These are phyloP conservation scores for Dasypogon diadema DNA, from an alignment of 2,888 invertebrate genomes.

Conservation along the genomic window DNA sequence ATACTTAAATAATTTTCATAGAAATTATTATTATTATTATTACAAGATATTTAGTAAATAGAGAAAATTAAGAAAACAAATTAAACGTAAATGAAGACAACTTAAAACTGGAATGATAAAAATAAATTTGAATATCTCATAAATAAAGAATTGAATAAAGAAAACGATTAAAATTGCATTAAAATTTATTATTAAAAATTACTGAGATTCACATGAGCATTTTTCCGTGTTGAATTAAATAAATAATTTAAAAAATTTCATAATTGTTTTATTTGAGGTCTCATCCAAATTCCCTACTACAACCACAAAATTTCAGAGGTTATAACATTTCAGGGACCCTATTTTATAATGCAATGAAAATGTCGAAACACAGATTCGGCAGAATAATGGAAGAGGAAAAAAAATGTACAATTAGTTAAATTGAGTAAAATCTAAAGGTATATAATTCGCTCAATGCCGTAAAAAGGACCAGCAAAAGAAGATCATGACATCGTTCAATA, in stretches of 20 bases:
- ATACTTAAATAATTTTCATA: slow-evolving; percentile 45
- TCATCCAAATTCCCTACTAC: too few relatives aligned
- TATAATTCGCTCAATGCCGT: too few relatives aligned
- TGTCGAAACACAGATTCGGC: too few relatives aligned
- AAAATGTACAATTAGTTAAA: too few relatives aligned
- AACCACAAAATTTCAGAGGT: too few relatives aligned
- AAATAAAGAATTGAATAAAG: slow-evolving; percentile 34
- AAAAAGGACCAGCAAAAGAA: too few relatives aligned
- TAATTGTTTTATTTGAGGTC: too few relatives aligned
- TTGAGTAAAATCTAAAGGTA: too few relatives aligned
- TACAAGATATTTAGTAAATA: background rate
- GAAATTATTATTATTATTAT: slow-evolving; percentile 6
- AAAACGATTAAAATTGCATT: slow-evolving; percentile 21
- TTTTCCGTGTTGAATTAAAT: slow-evolving; percentile 46
- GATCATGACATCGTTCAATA: too few relatives aligned
- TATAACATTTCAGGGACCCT: too few relatives aligned
- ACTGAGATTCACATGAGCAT: slow-evolving; percentile 32
- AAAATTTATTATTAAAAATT: slow-evolving; percentile 28
- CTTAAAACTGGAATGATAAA: slow-evolving; percentile 13
- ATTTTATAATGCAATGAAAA: too few relatives aligned
- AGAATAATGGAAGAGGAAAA: too few relatives aligned
- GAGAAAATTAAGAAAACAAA: slow-evolving; percentile 10
- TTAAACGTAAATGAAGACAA: slow-evolving; percentile 26
- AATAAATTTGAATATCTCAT: slow-evolving; percentile 20
- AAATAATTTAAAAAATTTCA: slow-evolving; percentile 26